Base-by-base conservation (phyloP, 2,113 vertebrate genomes). In the Cyprinus carpio region DNA sequence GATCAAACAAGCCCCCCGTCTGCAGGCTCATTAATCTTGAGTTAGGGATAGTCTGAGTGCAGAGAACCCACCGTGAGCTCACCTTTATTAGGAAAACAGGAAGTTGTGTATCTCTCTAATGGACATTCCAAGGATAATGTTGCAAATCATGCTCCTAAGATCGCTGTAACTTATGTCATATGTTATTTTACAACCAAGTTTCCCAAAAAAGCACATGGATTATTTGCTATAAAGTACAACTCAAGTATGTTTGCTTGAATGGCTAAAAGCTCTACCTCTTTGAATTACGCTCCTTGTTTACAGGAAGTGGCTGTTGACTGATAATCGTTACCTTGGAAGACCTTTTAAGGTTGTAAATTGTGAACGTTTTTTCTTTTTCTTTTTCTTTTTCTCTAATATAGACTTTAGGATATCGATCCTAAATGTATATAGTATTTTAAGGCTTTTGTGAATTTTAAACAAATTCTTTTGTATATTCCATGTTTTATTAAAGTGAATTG, bases 41-140 rank as follows among this genome's bases (percentile, higher is more conserved):
- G 31, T 56, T 34, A 5, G 77, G 82, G 79, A 64, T 43, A 31
- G 71, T 58, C 71, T 27, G 49, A 81, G 40, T 67, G 46, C 69
- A 71, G 51, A 16, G 20, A 76, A 46, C 62, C 82, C 49, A 23
- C 81, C 10, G 62, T 40, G 82, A 86, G 58, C 78, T 86, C 74
- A 83, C 77, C 75, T 80, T 86, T 85, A 83, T 34, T 29, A 46
- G 58, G 13, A 69, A 76, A 74, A 16, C 76, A 75, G 43, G 54
- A 69, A 37, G 15, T n/a, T 72, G 29, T 23, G 31, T 71, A 71
- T 64, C 69, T 85, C 13, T 56, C 71, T 89, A 82, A 86, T 85
- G 82, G 82, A 87, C 74, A 88, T 87, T 88, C 86, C 83, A 88
- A 49, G 82, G 69, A 37, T 64, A 83, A 40, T 72, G 67, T 83